Base-by-base conservation (phyloP, 2,113 vertebrate genomes). In the Salminus brasiliensis region DNA sequence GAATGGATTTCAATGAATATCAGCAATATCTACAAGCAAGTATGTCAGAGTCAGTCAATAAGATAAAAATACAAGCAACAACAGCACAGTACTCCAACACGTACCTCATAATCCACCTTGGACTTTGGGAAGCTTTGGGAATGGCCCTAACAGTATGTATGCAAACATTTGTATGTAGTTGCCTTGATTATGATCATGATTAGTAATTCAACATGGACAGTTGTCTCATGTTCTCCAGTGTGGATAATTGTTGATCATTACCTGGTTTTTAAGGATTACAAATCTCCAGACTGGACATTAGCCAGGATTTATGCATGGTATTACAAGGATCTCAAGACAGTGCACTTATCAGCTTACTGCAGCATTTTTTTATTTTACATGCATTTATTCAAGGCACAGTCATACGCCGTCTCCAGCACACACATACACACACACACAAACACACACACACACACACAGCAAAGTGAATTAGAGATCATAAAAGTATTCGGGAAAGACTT, bases 241-340 rank as follows among this genome's bases (percentile, higher is more conserved):
- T 68, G 74, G 70, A 76, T 67, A 73, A 80, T 80, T 72, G 53
- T 32, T 74, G 39, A n/a, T 69, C 81, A 74, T 49, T 73, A 43
- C 66, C 32, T 73, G 49, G 30, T 4, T 34, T 63, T 66, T 55
- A 73, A 43, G 68, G 67, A 84, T 84, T 73, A 78, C 43, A 84
- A 73, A 49, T 30, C 67, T 60, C 70, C 67, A 63, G 67, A 59
- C 60, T 55, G 45, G 16, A 78, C 63, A 27, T 67, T 47, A 73
- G 62, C 74, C 74, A 74, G 43, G 43, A 74, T 77, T 74, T 60
- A 49, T 52, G 62, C 60, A 72, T 68, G 41, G 67, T 72, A 72
- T 71, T 76, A 72, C 72, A 83, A 62, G 74, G 47, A 75, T 83
- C 68, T 71, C 73, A 76, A 62, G 49, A 76, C 82, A 76, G 32